Evolutionary conservation across 1,140 invertebrate genomes (phyloP).

Genomic region (Aphelenchoides avenae): DNA sequence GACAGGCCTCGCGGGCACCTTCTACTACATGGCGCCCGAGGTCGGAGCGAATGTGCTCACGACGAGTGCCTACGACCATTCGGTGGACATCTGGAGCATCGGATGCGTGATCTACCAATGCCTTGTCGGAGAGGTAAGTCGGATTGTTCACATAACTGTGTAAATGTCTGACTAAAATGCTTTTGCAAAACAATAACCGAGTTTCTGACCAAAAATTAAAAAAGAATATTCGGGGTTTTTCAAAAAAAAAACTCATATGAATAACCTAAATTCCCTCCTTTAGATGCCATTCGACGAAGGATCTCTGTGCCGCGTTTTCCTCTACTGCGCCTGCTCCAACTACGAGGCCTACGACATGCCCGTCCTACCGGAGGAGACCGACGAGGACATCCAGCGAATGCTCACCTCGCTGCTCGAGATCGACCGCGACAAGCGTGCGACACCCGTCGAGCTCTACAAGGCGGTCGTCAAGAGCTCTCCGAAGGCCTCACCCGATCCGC

Average conservation of each 20-base stretch:
- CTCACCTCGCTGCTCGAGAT: constrained; percentile 46
- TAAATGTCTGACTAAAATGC: too few species aligned
- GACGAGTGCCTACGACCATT: constrained; percentile 44
- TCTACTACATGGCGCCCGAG: constrained; percentile 55
- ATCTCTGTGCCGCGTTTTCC: constrained; percentile 51
- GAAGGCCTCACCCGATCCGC: too few species aligned
- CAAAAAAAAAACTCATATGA: too few species aligned
- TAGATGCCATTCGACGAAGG: constrained; percentile 53
- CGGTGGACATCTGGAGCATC: constrained; percentile 55
- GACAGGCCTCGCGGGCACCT: constrained; percentile 55
- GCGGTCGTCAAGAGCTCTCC: too few species aligned
- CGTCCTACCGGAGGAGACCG: constrained; percentile 39
- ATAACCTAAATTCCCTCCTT: too few species aligned
- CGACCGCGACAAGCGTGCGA: constrained; percentile 36
- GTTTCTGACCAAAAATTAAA: too few species aligned
- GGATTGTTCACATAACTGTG: too few species aligned
- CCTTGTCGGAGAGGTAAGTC: constrained; percentile 45
- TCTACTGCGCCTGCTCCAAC: constrained; percentile 48
- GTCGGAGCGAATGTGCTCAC: constrained; percentile 53
- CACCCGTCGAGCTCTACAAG: constrained; percentile 51
- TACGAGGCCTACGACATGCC: constrained; percentile 54
- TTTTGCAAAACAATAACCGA: too few species aligned
- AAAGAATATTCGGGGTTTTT: too few species aligned
- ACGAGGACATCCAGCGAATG: constrained; percentile 22
- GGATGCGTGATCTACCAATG: constrained; percentile 53